Base-by-base conservation (phyloP, 2,113 vertebrate species). In the Hyla sarda region DNA sequence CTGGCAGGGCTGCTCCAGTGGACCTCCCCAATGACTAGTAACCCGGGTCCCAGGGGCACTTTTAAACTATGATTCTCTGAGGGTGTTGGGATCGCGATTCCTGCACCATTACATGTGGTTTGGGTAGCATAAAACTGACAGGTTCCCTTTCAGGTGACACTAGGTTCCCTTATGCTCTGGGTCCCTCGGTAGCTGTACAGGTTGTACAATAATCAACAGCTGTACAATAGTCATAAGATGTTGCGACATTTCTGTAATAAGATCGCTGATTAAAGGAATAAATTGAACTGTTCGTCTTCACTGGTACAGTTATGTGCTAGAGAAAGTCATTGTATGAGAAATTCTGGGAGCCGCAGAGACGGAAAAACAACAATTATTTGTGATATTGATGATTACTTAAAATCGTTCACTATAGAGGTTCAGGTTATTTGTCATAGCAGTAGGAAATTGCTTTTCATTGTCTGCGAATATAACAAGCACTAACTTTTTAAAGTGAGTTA, bases 401-500 rank as follows among this genome's bases (percentile, higher is more conserved):
- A 60, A 45, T 12, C 14, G 77, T 60, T 17, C 77, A 54, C 28
- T 7, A 58, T 17, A 14, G 19, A 21, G 32, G 54, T 56, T 80
- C 21, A 34, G 30, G 32, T n/a, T 80, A 58, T 80, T 80, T 60
- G 54, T 80, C 23, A 62, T 1, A 41, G 77, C 77, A n/a, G 77
- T 54, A 37, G 77, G 34, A 80, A 80, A 80, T 80, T 34, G 21
- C 52, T 80, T 80, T 62, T 45, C 56, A 62, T 80, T 79, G 58
- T 80, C 54, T 13, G 37, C 77, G 25, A 12, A 25, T 62, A n/a
- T 80, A 60, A 41, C 12, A 28, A 32, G 50, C 7, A 37, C 30
- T 79, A 30, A 56, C n/a, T 80, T 45, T 54, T 62, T 60, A 45
- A 48, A 77, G 48, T 76, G 73, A 58, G 37, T 79, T 48, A 60